Evolutionary conservation across 1,140 invertebrate genomes (phyloP).

Genomic region (Saccostrea glomerata): DNA sequence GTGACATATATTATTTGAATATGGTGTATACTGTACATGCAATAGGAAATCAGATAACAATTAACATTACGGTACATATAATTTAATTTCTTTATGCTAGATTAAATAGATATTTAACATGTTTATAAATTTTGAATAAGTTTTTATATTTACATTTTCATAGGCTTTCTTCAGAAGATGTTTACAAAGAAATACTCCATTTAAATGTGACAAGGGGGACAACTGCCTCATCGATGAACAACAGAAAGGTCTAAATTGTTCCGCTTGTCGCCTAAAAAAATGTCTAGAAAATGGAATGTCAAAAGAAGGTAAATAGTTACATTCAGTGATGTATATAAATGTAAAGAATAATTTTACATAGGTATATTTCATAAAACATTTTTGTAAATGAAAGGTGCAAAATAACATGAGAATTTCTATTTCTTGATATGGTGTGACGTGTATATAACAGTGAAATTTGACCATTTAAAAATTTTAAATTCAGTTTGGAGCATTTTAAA

Average conservation of each 20-base stretch:
- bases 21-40: too few relatives aligned
- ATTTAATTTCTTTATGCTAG: too few relatives aligned
- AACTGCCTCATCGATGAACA: slow-evolving; percentile 69
- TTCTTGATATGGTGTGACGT: too few relatives aligned
- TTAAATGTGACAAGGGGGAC: slow-evolving; percentile 65
- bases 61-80: too few relatives aligned
- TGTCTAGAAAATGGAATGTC: slow-evolving; percentile 74
- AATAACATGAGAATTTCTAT: too few relatives aligned
- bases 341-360: background rate
- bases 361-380: background rate
- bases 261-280: slow-evolving; percentile 72
- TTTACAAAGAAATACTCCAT: slow-evolving; percentile 67
- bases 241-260: slow-evolving; percentile 67
- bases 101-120: too few relatives aligned
- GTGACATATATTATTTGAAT: too few relatives aligned
- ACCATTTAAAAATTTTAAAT: too few relatives aligned
- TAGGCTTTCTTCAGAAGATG: slow-evolving; percentile 75
- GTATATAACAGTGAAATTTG: too few relatives aligned
- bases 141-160: background rate
- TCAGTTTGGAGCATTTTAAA: too few relatives aligned
- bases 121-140: background rate
- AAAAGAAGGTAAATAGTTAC: slow-evolving; percentile 65
- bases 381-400: too few relatives aligned
- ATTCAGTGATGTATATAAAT: background rate
- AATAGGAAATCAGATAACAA: too few relatives aligned